Evolutionary conservation across 2,888 invertebrate genomes (phyloP).

Genomic region (Caenorhabditis sp.): DNA sequence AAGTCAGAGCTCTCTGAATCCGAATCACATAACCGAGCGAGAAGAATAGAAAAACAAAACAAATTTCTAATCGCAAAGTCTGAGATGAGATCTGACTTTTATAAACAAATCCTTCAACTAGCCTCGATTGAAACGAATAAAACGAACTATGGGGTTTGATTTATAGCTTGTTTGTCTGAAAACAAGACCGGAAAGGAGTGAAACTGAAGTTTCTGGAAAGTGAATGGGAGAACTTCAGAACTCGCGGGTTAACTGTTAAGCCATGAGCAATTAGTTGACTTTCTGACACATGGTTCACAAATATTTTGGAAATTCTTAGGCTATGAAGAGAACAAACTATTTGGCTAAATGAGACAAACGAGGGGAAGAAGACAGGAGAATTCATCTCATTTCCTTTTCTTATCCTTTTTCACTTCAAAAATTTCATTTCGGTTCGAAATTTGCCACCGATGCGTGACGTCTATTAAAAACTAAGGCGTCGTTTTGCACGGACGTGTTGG

Average conservation of each 20-base stretch:
- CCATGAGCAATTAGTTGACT: constrained; percentile 48
- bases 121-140: constrained; percentile 19
- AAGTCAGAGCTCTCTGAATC: background rate
- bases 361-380: constrained; percentile 1
- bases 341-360: constrained; percentile 22
- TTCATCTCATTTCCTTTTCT: constrained; percentile 28
- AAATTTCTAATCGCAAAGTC: constrained; percentile 29
- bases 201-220: constrained; percentile 20
- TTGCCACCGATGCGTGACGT: constrained; percentile 48
- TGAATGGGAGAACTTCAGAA: constrained; percentile 39
- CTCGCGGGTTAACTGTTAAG: constrained; percentile 53
- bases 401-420: constrained; percentile 29
- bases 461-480: constrained; percentile 36
- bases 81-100: constrained; percentile 42
- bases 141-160: constrained; percentile 21
- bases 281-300: background rate
- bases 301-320: background rate
- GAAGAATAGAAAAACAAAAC: constrained; percentile 34
- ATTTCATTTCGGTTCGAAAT: constrained; percentile 54
- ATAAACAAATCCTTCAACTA: constrained; percentile 29
- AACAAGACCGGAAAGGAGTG: background rate
- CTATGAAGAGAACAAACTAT: constrained; percentile 6
- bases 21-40: background rate
- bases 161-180: constrained; percentile 37
- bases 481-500: background rate